These are phyloP conservation scores for Drosophila limbata DNA, from an alignment of 2,888 invertebrate genomes.

Conservation along the genomic window DNA sequence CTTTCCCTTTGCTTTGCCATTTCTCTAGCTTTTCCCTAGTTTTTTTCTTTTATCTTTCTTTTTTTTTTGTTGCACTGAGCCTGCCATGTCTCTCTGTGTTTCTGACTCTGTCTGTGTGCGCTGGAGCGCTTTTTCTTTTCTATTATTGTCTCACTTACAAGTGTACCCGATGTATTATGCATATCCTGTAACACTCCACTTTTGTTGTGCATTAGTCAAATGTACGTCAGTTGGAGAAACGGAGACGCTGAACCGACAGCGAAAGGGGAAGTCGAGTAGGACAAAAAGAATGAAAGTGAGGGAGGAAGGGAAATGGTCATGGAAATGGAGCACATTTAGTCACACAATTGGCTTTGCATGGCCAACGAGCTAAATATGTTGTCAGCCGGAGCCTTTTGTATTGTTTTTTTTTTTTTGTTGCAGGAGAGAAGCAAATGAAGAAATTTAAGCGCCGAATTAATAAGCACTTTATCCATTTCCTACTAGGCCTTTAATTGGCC, in stretches of 20 bases:
- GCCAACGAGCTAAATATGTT: constrained; percentile 64
- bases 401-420: constrained; percentile 29
- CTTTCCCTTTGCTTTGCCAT: constrained; percentile 47
- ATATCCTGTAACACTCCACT: constrained; percentile 82
- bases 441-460: constrained; percentile 76
- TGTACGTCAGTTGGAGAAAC: constrained; percentile 73
- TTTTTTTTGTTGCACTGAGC: constrained; percentile 11
- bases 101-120: constrained; percentile 39
- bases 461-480: constrained; percentile 70
- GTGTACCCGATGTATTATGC: constrained; percentile 82
- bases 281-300: background rate
- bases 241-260: constrained; percentile 36
- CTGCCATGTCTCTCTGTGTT: constrained; percentile 10
- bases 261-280: background rate
- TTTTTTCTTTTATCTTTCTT: constrained; percentile 15
- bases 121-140: constrained; percentile 76
- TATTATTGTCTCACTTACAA: constrained; percentile 81
- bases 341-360: constrained; percentile 75
- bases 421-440: constrained; percentile 62
- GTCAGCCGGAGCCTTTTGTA: constrained; percentile 45
- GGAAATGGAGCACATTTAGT: constrained; percentile 69
- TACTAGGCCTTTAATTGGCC: constrained; percentile 47
- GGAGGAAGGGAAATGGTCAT: constrained; percentile 39
- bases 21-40: constrained; percentile 18
- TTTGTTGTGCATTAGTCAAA: constrained; percentile 82